phyloP scores from a whole-genome alignment of 2,888 invertebrate genomes.

The Argyra leucocephala region DNA sequence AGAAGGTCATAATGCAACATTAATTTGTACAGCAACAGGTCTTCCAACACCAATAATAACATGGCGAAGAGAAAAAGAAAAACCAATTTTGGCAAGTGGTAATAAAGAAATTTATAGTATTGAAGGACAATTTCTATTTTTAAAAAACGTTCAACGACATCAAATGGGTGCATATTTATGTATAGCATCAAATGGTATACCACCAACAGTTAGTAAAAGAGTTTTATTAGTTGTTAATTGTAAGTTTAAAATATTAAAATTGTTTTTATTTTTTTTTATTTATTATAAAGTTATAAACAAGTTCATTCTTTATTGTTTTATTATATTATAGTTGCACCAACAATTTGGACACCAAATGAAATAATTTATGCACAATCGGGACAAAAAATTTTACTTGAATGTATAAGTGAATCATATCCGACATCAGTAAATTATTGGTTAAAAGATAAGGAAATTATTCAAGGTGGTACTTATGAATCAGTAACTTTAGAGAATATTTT shows the following conservation, averaged over 20 bases:
- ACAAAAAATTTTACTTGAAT: constrained; percentile 39
- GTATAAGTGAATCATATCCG: constrained; percentile 40
- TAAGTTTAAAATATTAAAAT: constrained; percentile 27
- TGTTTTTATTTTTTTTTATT: background rate
- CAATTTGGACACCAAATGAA: constrained; percentile 37
- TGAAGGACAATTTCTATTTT: constrained; percentile 37
- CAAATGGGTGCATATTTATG: constrained; percentile 42
- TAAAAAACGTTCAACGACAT: constrained; percentile 34
- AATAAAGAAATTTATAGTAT: constrained; percentile 34
- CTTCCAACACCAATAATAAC: constrained; percentile 75
- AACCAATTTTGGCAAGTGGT: constrained; percentile 43
- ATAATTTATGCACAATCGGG: constrained; percentile 38
- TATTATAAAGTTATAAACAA: background rate
- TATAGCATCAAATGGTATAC: constrained; percentile 42
- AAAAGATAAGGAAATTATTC: constrained; percentile 38
- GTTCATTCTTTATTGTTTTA: background rate
- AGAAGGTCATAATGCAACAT: constrained; percentile 76
- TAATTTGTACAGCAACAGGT: constrained; percentile 79
- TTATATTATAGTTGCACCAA: constrained; percentile 36
- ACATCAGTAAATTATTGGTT: constrained; percentile 41
- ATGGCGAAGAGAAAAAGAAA: constrained; percentile 76
- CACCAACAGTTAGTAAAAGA: constrained; percentile 43
- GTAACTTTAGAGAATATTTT: constrained; percentile 62
- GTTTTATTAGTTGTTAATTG: constrained; percentile 40
- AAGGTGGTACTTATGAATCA: constrained; percentile 40